Base-by-base conservation (phyloP, 1,140 invertebrate species). In the Pogonomyrmex barbatus region DNA sequence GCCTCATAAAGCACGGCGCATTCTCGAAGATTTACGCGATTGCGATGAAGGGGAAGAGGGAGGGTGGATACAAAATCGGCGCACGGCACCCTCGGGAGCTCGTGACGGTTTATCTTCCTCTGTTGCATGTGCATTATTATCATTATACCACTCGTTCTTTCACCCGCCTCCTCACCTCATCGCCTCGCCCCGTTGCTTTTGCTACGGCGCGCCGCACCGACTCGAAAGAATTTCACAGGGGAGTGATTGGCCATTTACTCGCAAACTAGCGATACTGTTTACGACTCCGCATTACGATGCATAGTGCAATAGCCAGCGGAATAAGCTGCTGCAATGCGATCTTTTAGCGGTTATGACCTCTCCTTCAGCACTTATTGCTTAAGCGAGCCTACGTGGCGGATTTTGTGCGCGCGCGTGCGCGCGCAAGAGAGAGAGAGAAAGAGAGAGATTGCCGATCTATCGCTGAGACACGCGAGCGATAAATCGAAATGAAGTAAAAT, bases 161-260 rank as follows among this genome's bases (percentile, higher is more conserved):
- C 50, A 54, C n/a, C 8, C 33, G 42, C 33, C 12, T 9, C 5
- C n/a, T 60, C 9, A 8, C 4, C 14, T 6, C 54, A 2, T 45
- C 39, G 17, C 33, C 2, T 30, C 54, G 17, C 17, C 24, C 39
- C 8, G 5, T 14, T 33, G 33, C 30, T 70, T 33, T 30, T 24
- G 54, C 65, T 36, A 30, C 65, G 39, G 12, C 56, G 39, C 58
- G 47, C 67, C 17, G 77, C 62, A 47, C 17, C 70, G 36, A 4
- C 54, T 52, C 45, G 56, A 68, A 78, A 84, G 47, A 81, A 81
- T 86, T 79, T 65, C 88, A 47, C 88, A 54, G 10, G 82, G 87
- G 88, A 81, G 58, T 75, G 76, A 89, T 89, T 88, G 87, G 76
- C 71, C 87, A 87, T 86, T 88, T 62, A 73, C 75, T 73, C 60